A percentile compares a stretch with the other conserved stretches of the same genome.
phyloP scores from a whole-genome alignment of 2,797 vertebrate species.

The Peromyscus eremicus region DNA sequence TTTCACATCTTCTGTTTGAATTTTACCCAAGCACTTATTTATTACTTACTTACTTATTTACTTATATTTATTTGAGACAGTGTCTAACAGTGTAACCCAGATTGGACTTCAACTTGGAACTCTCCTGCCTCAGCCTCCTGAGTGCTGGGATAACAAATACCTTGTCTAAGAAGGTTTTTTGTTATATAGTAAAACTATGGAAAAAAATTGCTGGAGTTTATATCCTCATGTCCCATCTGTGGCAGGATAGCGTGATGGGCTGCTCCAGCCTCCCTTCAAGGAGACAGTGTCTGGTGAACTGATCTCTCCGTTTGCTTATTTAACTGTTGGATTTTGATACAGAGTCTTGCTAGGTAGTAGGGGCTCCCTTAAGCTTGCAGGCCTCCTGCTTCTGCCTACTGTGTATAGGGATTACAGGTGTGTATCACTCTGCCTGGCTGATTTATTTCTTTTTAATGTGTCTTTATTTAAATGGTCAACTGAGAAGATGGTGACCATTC shows the following conservation, averaged over 20 bases:
- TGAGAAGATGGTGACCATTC: background rate
- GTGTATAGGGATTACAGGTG: background rate
- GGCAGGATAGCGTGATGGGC: too few relatives aligned
- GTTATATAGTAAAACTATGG: background rate
- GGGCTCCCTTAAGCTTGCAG: background rate
- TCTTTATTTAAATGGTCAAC: conserved; percentile 2
- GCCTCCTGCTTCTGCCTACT: background rate
- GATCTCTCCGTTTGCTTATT: background rate
- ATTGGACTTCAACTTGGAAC: background rate
- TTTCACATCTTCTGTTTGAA: background rate
- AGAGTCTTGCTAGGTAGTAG: background rate
- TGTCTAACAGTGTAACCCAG: background rate
- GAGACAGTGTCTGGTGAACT: background rate
- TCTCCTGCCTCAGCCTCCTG: background rate
- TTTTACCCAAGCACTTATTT: background rate
- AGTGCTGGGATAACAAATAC: background rate
- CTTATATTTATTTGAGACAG: background rate
- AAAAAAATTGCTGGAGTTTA: background rate
- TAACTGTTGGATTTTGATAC: background rate
- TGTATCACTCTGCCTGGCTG: background rate
- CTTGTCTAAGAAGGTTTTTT: too few relatives aligned
- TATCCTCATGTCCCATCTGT: background rate
- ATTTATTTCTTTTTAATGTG: background rate
- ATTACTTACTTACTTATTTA: background rate
- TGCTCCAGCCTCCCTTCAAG: background rate